phyloP scores from a whole-genome alignment of 2,888 invertebrate species.

The Esperia sulphurella region DNA sequence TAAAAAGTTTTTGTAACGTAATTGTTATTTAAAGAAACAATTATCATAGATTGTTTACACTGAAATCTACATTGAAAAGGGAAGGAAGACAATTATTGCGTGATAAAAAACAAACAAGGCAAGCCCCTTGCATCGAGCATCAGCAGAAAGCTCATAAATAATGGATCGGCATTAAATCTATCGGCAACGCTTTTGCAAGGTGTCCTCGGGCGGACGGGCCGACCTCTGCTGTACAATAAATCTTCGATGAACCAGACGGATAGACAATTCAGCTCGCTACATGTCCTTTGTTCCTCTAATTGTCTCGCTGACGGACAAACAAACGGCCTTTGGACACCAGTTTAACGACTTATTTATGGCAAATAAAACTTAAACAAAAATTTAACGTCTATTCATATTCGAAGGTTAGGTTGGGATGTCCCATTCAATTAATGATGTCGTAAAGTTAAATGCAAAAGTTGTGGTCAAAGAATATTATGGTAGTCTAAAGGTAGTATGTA shows the following conservation, averaged over 20 bases:
- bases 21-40: background rate
- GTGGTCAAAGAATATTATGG: background rate
- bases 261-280: conserved; percentile 30
- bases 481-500: too few relatives aligned
- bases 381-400: conserved; percentile 29
- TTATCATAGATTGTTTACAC: background rate
- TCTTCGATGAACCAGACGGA: conserved; percentile 23
- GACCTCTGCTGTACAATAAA: conserved; percentile 27
- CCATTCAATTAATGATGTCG: conserved; percentile 14
- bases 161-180: conserved; percentile 22
- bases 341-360: conserved; percentile 51
- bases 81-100: background rate
- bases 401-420: conserved; percentile 46
- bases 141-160: conserved; percentile 21
- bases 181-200: conserved; percentile 25
- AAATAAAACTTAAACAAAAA: conserved; percentile 44
- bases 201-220: conserved; percentile 20
- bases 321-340: conserved; percentile 30
- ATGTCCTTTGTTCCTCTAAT: conserved; percentile 44
- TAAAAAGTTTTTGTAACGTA: too few relatives aligned
- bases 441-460: background rate
- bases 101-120: conserved; percentile 4
- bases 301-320: conserved; percentile 41
- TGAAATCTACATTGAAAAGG: background rate
- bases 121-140: conserved; percentile 5